Evolutionary conservation across 2,797 vertebrate species (phyloP).

Genomic region (Catharus ustulatus): DNA sequence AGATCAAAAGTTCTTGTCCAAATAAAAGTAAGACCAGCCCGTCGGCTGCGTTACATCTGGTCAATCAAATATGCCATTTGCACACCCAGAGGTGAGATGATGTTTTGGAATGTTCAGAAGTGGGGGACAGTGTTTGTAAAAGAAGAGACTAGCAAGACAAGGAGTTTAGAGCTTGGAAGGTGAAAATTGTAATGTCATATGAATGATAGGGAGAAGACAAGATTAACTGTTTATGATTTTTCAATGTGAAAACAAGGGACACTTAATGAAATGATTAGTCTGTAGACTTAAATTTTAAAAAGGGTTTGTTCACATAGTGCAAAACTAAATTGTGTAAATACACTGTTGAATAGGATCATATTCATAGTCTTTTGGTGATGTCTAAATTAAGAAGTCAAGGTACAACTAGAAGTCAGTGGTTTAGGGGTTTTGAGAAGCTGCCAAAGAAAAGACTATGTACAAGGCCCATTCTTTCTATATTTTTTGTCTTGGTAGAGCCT

Average conservation of each 20-base stretch:
- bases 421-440: not conserved
- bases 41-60: constrained; percentile 82
- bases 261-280: not conserved
- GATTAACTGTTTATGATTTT: not conserved
- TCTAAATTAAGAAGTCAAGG: not conserved
- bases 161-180: not conserved
- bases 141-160: not conserved
- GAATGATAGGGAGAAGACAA: not conserved
- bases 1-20: constrained; percentile 77
- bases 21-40: constrained; percentile 75
- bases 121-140: not conserved
- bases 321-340: not conserved
- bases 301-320: not conserved
- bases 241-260: not conserved
- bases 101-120: not conserved
- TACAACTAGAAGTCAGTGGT: not conserved
- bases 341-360: not conserved
- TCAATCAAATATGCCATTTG: constrained; percentile 82
- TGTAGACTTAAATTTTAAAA: not conserved
- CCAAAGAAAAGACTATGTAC: not conserved
- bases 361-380: not conserved
- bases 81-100: constrained; percentile 75
- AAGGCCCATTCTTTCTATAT: not conserved
- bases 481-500: not conserved
- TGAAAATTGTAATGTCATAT: not conserved